phyloP scores from a whole-genome alignment of 2,113 vertebrate species.

The Himantopus leucocephalus region DNA sequence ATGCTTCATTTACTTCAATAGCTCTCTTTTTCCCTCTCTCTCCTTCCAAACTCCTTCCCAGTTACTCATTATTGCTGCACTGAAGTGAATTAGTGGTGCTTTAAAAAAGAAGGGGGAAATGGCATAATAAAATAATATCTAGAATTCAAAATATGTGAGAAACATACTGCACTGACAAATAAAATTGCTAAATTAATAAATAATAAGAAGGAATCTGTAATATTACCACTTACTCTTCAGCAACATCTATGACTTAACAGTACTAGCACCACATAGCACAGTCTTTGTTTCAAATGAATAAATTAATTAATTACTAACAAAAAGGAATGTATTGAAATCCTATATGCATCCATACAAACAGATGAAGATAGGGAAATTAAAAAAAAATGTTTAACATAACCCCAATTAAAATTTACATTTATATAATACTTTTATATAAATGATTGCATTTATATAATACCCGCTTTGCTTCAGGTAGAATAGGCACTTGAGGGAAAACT shows the following conservation, averaged over 20 bases:
- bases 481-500: neutral
- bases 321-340: neutral
- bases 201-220: neutral
- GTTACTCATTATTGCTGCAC: neutral
- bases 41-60: neutral
- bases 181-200: neutral
- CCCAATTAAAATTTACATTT: neutral
- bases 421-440: neutral
- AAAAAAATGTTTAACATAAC: neutral
- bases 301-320: neutral
- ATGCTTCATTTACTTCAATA: conserved; percentile 33
- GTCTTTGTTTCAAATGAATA: neutral
- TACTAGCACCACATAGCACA: neutral
- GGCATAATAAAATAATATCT: neutral
- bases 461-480: neutral
- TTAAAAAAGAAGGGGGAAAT: conserved; percentile 29
- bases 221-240: neutral
- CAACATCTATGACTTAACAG: neutral
- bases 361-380: neutral
- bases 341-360: neutral
- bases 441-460: neutral
- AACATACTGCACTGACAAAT: neutral
- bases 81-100: conserved; percentile 23
- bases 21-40: neutral
- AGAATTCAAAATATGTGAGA: neutral